Evolutionary conservation across 2,797 vertebrate species (phyloP).

Genomic region (Gymnocypris eckloni): DNA sequence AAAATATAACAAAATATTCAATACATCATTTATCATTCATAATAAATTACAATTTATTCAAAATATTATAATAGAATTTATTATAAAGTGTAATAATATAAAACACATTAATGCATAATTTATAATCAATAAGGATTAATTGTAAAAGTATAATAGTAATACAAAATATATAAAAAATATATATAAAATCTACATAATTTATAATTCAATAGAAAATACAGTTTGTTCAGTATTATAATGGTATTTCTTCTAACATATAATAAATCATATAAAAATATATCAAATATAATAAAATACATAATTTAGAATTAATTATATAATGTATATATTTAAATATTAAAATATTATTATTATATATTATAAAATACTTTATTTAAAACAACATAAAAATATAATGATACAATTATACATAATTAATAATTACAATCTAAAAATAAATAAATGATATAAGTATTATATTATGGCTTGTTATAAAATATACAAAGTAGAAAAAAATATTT

Average conservation of each 20-base stretch:
- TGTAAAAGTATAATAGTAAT: too few species aligned
- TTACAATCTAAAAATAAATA: too few species aligned
- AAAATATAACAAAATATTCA: background rate
- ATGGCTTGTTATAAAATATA: background rate
- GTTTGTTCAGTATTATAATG: background rate
- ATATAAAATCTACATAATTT: too few species aligned
- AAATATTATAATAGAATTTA: background rate
- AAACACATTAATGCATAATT: too few species aligned
- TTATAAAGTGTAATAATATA: too few species aligned
- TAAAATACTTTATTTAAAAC: background rate
- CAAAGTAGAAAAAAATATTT: background rate
- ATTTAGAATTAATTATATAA: background rate
- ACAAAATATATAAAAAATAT: too few species aligned
- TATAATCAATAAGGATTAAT: background rate
- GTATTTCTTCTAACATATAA: background rate
- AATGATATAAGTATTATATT: background rate
- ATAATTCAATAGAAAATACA: too few species aligned
- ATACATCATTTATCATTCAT: background rate
- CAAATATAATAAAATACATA: background rate
- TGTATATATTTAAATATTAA: background rate
- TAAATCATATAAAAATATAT: background rate
- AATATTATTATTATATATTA: background rate
- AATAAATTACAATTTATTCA: background rate
- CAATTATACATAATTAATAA: background rate
- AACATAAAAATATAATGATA: background rate